Base-by-base conservation (phyloP, 37 sponge, comb jelly and placozoan species). In the Bolinopsis microptera region DNA sequence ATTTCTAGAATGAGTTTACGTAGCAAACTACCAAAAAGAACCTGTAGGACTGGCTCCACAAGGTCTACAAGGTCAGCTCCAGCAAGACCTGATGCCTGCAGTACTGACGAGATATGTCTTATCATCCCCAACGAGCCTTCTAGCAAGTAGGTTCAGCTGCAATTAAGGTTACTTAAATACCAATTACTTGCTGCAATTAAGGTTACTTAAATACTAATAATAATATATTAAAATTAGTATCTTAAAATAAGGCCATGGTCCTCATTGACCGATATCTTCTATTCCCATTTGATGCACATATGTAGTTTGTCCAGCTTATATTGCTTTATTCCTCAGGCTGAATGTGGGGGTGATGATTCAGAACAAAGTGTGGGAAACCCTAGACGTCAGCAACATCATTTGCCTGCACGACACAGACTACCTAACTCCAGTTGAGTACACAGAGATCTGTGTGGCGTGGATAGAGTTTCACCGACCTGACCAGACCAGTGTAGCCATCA, bases 361-460 rank as follows among this genome's bases (percentile, higher is more conserved):
- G 1, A 41, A 41, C 31, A 86, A 86, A 26, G 61, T 35, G 23
- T 86, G 90, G 90, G 61, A 86, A n/a, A 86, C 26, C 9, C 90
- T 86, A 0, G 90, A 86, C 35, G 3, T 86, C 25, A 28, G 35
- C 8, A 86, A 34, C 48, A 39, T 86, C 26, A 39, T 86, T 22
- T 23, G 48, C 39, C 35, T 86, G 1, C 90, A 41, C 22, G 90
- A 27, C 61, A 41, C 32, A 27, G 35, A 40, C 36, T 34, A 86
- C 48, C 41, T 86, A 1, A 41, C 61, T 3, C 75, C 75, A 28
- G 75, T 86, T 3, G 61, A 86, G 35, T 86, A 86, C 35, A 38
- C 90, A 1, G 90, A 86, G 48, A 86, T 86, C 25, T 86, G 90
- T 86, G 61, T 86, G 5, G 90, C 90, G 1, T 86, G 90, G 90